Conservation (phyloP, 1,140 invertebrate species). For the Drosophila serrata region DNA sequence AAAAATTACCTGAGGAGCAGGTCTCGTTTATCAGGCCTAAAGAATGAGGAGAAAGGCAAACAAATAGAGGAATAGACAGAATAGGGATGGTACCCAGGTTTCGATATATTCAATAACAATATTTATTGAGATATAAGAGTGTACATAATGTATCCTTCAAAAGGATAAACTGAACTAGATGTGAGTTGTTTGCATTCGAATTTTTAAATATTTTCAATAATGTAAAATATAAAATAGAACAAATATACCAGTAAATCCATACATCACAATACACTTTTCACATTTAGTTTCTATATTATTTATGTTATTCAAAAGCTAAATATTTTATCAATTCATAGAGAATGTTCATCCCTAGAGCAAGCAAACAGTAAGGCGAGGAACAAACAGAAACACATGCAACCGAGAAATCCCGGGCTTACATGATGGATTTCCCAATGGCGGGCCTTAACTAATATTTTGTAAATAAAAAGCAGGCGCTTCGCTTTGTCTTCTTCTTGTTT, state of each 20-base stretch:
- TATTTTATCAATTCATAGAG: background rate
- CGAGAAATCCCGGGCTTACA: slow-evolving; percentile 64
- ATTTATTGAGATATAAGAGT: background rate
- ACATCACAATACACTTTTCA: background rate
- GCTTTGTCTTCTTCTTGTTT: slow-evolving; percentile 26
- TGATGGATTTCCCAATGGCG: slow-evolving; percentile 76
- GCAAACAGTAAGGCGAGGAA: slow-evolving; percentile 48
- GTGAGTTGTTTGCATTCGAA: too few species aligned
- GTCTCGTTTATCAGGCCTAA: slow-evolving; percentile 54
- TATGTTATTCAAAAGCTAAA: background rate
- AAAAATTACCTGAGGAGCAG: slow-evolving; percentile 11
- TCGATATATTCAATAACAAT: background rate
- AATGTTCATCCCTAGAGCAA: slow-evolving; percentile 22
- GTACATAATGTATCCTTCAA: background rate
- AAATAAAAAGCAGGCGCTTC: slow-evolving; percentile 63
- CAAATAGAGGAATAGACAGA: slow-evolving; percentile 15
- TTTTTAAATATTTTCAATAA: background rate
- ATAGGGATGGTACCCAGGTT: background rate
- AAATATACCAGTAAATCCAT: background rate
- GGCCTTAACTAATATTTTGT: slow-evolving; percentile 75
- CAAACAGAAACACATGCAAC: slow-evolving; percentile 46
- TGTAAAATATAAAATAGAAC: background rate
- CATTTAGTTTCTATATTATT: background rate
- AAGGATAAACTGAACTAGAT: too few species aligned
- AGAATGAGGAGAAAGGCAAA: slow-evolving; percentile 22